Base-by-base conservation (phyloP, 2,888 invertebrate species). In the Drosophila peninsularis region DNA sequence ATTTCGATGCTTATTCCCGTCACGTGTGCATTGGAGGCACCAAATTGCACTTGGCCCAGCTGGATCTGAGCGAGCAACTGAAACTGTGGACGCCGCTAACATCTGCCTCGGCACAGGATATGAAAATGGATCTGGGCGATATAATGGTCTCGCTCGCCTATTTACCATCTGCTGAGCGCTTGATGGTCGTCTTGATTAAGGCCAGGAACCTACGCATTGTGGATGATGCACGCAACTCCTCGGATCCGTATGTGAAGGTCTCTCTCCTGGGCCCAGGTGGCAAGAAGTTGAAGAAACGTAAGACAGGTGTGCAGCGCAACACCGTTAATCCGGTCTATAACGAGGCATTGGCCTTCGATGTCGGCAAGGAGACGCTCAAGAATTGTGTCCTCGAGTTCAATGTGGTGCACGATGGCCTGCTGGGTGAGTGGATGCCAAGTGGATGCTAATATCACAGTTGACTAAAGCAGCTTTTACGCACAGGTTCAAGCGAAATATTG, bases 191-290 rank as follows among this genome's bases (percentile, higher is more conserved):
- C 0, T 95, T 98, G 45, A 97, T 98, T 80, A 98, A 98, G 92
- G 98, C 97, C 1, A 94, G 98, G 75, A 97, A 98, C 90, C 93
- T 98, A 19, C 96, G 97, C 91, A 97, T 98, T 34, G 98, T 98
- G 95, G 98, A 98, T 90, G 97, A 98, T 85, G 97, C 97, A 39
- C 91, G 94, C 52, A 98, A 98, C 79, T 96, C 97, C 34, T 98
- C 93, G 96, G 98, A 98, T 94, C 98, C 98, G 0, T 98, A 98
- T 92, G 97, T 98, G 62, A 98, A 98, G 93, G 96, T 98, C 30
- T 96, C 97, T 83, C 94, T 98, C 62, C 94, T 98, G 81, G 96
- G 96, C 89, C 96, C 97, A 92, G 96, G 96, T 4, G 97, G 97
- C 10, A 97, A 97, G 91, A 94, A 98, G 67, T 96, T 98, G 84